Evolutionary conservation across 2,888 invertebrate genomes (phyloP), one percentile per base, ranked within the genome.

Genomic region (Sinodicranocentrus sp.): DNA sequence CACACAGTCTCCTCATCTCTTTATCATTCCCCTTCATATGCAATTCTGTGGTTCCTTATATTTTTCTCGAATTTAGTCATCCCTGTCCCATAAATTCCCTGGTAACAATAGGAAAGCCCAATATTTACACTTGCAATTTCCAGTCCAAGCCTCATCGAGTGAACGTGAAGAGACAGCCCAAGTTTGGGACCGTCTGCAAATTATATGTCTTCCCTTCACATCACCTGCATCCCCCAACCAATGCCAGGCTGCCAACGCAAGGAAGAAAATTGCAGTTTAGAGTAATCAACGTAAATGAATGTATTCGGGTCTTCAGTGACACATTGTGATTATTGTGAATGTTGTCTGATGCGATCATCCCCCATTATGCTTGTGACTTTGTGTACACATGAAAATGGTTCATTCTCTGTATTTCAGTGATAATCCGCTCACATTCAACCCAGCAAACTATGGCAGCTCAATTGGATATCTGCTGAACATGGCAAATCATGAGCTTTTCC

Each of bases 61-160:
- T 70, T 77, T 68, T 77, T 61, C 39, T 63, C 71, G 25, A 79
- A 72, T 72, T 63, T 63, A 78, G 78, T 70, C 78, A 79, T 71
- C 65, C 71, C 25, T 54, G 79, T 79, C 79, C n/a, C 79, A 79
- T 79, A 79, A 79, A 79, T 79, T 77, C 54, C 79, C 63, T 48
- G 43, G 79, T 72, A 72, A 72, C 63, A 79, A 79, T 79, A 26
- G 44, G 52, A 71, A 79, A 72, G 21, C 54, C 39, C 79, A 79
- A 79, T 79, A 79, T 79, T 79, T 79, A 65, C 79, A 63, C 65
- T 72, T 72, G 65, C 79, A 79, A 72, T 79, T 79, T 72, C 79
- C 72, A 72, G 79, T 57, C 39, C 19, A 43, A 71, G n/a, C 61
- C 23, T 19, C 39, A 61, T 63, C 2, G 23, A 43, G 17, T 19